Evolutionary conservation across 2,797 vertebrate genomes (phyloP).

Genomic region (Saxicola maurus): DNA sequence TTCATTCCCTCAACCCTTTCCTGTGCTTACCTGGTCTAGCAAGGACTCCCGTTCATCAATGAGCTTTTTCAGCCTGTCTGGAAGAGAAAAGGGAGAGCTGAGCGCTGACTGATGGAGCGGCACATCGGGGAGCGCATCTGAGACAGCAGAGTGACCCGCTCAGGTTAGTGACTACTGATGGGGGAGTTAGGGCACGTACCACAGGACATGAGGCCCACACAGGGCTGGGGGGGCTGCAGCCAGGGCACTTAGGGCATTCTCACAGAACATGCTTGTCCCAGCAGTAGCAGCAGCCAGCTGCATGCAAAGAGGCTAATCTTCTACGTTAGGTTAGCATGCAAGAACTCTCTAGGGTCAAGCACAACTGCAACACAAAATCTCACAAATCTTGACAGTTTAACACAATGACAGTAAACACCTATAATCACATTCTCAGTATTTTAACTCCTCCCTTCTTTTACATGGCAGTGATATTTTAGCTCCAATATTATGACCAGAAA

Average conservation of each 20-base stretch:
- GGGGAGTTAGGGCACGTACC: constrained; percentile 80
- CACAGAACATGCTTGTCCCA: constrained; percentile 70
- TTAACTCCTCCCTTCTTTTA: not conserved
- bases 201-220: constrained; percentile 72
- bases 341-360: constrained; percentile 70
- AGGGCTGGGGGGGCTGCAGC: constrained; percentile 73
- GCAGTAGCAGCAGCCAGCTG: constrained; percentile 67
- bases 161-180: constrained; percentile 59
- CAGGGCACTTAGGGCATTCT: constrained; percentile 63
- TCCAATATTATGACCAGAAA: not conserved
- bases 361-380: constrained; percentile 85
- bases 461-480: not conserved
- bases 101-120: accelerated
- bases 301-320: constrained; percentile 89
- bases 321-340: constrained; percentile 79
- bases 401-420: not conserved
- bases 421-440: not conserved
- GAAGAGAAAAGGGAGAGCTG: constrained; percentile 58
- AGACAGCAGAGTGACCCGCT: not conserved
- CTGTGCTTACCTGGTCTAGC: constrained; percentile 80
- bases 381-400: constrained; percentile 66
- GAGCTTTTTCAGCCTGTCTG: constrained; percentile 88
- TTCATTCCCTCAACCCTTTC: not conserved
- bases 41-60: constrained; percentile 85
- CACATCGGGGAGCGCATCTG: not conserved